Percentiles rank a stretch among this genome's conserved stretches.
phyloP scores from a whole-genome alignment of 2,797 vertebrate genomes.

The Sebastes oblongus region DNA sequence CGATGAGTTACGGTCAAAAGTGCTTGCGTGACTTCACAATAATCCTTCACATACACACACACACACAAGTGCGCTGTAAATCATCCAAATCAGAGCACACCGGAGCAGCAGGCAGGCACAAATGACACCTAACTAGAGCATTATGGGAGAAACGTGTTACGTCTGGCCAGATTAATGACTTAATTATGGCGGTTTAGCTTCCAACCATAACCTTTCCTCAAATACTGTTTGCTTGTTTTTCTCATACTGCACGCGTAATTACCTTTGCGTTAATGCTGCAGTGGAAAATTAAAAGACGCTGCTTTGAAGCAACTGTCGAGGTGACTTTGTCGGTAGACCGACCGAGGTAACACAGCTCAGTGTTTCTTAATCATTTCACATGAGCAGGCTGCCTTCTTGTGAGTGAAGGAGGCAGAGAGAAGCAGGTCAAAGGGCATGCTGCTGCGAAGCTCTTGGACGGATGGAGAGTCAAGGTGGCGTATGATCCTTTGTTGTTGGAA shows the following conservation, averaged over 20 bases:
- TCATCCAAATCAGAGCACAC: constrained; percentile 45
- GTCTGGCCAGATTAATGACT: constrained; percentile 82
- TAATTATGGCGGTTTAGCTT: constrained; percentile 85
- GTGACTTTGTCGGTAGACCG: constrained; percentile 49
- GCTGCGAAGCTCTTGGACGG: background rate
- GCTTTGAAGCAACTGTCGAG: constrained; percentile 10
- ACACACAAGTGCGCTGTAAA: constrained; percentile 23
- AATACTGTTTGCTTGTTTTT: constrained; percentile 62
- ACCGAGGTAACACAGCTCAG: background rate
- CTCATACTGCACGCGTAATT: constrained; percentile 63
- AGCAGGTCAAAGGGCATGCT: constrained; percentile 19
- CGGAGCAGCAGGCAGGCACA: constrained; percentile 58
- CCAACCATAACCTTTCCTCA: constrained; percentile 81
- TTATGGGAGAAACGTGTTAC: constrained; percentile 80
- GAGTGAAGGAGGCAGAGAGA: constrained; percentile 8
- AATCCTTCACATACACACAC: constrained; percentile 26
- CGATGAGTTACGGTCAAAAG: constrained; percentile 34
- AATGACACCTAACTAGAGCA: constrained; percentile 77
- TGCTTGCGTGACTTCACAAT: constrained; percentile 5
- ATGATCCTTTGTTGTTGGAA: background rate
- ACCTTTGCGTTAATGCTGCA: constrained; percentile 52
- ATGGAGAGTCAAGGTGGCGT: background rate
- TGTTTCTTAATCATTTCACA: constrained; percentile 41
- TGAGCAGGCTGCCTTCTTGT: background rate
- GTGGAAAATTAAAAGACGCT: constrained; percentile 56